phyloP scores from a whole-genome alignment of 2,113 vertebrate species.

The Cinclus cinclus region DNA sequence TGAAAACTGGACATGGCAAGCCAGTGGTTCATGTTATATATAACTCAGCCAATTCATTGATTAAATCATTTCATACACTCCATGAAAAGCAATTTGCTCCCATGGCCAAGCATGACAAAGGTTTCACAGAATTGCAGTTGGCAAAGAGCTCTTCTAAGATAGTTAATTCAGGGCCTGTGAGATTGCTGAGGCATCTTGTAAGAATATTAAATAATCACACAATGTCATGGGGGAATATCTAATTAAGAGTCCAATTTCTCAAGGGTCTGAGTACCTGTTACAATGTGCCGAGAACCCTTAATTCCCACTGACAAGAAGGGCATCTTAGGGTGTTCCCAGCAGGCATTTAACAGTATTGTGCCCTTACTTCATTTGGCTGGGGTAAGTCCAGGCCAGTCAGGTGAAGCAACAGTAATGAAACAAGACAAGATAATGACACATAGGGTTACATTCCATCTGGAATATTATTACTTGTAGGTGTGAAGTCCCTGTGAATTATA shows the following conservation, averaged over 20 bases:
- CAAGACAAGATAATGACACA: slow-evolving; percentile 40
- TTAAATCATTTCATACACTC: slow-evolving; percentile 37
- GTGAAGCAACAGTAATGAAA: slow-evolving; percentile 32
- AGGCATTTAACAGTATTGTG: slow-evolving; percentile 24
- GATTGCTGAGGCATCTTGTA: slow-evolving; percentile 11
- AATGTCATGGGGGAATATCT: slow-evolving; percentile 21
- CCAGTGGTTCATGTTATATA: background rate
- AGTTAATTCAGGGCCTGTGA: slow-evolving; percentile 15
- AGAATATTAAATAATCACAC: slow-evolving; percentile 47
- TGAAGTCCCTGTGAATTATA: background rate
- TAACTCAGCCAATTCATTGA: background rate
- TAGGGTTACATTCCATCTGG: background rate
- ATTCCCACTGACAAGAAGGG: background rate
- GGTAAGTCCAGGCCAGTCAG: slow-evolving; percentile 4
- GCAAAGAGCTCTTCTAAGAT: slow-evolving; percentile 12
- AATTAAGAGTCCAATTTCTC: slow-evolving; percentile 40
- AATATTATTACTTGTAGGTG: background rate
- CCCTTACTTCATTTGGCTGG: background rate
- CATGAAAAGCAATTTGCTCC: slow-evolving; percentile 53
- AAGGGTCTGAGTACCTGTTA: slow-evolving; percentile 35
- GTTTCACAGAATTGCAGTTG: background rate
- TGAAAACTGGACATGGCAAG: slow-evolving; percentile 2
- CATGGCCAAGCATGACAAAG: slow-evolving; percentile 46
- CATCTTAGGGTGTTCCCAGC: slow-evolving; percentile 20
- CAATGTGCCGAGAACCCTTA: background rate